Evolutionary conservation across 2,113 vertebrate genomes (phyloP).

Genomic region (Monopterus albus): DNA sequence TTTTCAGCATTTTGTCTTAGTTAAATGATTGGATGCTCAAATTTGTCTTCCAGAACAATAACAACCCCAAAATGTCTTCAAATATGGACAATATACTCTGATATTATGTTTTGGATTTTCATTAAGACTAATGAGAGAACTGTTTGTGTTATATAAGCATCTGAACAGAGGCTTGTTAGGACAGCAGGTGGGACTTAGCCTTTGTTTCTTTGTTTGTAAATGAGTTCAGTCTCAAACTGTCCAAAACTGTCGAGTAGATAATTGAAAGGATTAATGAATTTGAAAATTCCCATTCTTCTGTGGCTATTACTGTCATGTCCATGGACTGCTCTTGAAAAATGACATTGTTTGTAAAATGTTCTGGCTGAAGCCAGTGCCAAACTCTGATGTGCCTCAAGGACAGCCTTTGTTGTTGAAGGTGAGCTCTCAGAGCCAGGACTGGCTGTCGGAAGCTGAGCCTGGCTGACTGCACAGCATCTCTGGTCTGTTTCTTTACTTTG

Average conservation of each 20-base stretch:
- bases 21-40: too few species aligned
- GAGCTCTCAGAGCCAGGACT: not conserved
- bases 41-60: too few species aligned
- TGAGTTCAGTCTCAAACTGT: not conserved
- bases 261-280: not conserved
- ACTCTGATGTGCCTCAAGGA: not conserved
- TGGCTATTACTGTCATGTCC: too few species aligned
- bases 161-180: too few species aligned
- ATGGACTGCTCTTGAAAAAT: not conserved
- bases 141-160: too few species aligned
- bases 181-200: too few species aligned
- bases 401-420: slow-evolving; percentile 8
- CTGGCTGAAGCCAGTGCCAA: not conserved
- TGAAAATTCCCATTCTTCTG: not conserved
- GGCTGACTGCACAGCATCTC: not conserved
- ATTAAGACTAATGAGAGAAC: too few species aligned
- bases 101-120: too few species aligned
- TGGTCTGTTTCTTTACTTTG: not conserved
- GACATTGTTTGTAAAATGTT: not conserved
- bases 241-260: not conserved
- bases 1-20: too few species aligned
- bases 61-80: too few species aligned
- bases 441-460: not conserved
- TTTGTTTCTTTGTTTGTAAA: not conserved
- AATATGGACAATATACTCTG: too few species aligned